Percentiles rank a stretch among this genome's conserved stretches.
Evolutionary conservation across 1,140 invertebrate species (phyloP).

Genomic region (Zaprionus camerounensis): DNA sequence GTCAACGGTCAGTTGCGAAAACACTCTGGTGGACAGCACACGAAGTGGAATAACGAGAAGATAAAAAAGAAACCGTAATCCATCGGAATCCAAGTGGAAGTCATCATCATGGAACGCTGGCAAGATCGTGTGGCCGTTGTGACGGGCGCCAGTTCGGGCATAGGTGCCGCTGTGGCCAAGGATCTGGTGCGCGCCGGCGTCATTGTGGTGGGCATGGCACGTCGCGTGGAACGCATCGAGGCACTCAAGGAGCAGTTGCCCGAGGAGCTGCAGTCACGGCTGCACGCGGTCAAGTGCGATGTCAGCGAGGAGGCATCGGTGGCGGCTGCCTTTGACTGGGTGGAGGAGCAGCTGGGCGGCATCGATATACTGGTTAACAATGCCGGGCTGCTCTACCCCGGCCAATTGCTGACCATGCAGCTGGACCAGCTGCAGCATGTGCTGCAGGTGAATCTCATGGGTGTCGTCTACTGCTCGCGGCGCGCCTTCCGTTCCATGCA

Average conservation of each 20-base stretch:
- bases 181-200: conserved; percentile 87
- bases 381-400: conserved; percentile 86
- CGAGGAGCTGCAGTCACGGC: conserved; percentile 65
- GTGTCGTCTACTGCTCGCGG: conserved; percentile 87
- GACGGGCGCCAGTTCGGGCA: conserved; percentile 89
- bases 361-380: conserved; percentile 91
- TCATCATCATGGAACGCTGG: conserved; percentile 86
- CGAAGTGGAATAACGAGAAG: neutral
- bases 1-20: conserved; percentile 18
- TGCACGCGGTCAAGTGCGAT: conserved; percentile 86
- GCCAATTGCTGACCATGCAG: conserved; percentile 56
- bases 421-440: conserved; percentile 73
- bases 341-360: conserved; percentile 87
- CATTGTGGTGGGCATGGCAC: conserved; percentile 89
- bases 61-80: neutral
- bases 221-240: conserved; percentile 87
- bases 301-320: conserved; percentile 88
- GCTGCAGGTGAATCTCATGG: conserved; percentile 89
- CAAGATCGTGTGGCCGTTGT: conserved; percentile 86
- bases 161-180: conserved; percentile 87
- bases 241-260: conserved; percentile 73
- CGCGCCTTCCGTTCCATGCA: conserved; percentile 89
- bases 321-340: conserved; percentile 87
- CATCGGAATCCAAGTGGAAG: neutral
- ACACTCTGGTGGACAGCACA: neutral